Base-by-base conservation (phyloP, 2,888 invertebrate species). In the Cistogaster globosa region DNA sequence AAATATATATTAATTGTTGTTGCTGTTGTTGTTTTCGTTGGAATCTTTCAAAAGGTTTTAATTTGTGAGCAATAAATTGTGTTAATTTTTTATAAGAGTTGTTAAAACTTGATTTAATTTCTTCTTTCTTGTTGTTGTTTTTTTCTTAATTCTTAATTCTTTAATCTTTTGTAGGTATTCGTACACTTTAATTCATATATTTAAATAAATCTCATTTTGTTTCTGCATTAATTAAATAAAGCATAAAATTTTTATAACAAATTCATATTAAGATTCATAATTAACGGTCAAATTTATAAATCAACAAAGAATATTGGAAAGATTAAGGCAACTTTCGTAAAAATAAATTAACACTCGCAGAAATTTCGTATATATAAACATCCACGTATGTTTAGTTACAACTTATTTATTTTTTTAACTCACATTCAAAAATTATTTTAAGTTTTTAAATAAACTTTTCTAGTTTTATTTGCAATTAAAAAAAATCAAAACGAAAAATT, bases 31-130 rank as follows among this genome's bases (percentile, higher is more conserved):
- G 18, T 16, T 26, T 55, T 51, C 7, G 3, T 67, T 45, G 26
- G 11, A 32, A 32, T 20, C 38, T 38, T 53, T 53, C 26, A 14
- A 68, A 76, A 57, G 51, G 51, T 53, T 69, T 69, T 9, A 51
- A 36, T 14, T 22, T 9, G n/a, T 32, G 42, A 32, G 32, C 55
- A 32, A 55, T 55, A 78, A 78, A 60, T 77, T 69, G 38, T 42
- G 20, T 38, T 57, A 71, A 58, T 26, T 32, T 58, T 72, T 72
- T 60, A 72, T 60, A 20, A 48, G 14, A 48, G 71, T 71, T 26
- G 45, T 60, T 60, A 36, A 78, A 63, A 63, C 42, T 78, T 69
- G 32, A 71, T 71, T 78, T 78, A 55, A 78, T 78, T 63, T 32
- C 42, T 60, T 60, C n/a, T 58, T 42, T 48, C 11, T 53, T 51